Base-by-base conservation (phyloP, 2,888 invertebrate species). In the Trichopoda pennipes region DNA sequence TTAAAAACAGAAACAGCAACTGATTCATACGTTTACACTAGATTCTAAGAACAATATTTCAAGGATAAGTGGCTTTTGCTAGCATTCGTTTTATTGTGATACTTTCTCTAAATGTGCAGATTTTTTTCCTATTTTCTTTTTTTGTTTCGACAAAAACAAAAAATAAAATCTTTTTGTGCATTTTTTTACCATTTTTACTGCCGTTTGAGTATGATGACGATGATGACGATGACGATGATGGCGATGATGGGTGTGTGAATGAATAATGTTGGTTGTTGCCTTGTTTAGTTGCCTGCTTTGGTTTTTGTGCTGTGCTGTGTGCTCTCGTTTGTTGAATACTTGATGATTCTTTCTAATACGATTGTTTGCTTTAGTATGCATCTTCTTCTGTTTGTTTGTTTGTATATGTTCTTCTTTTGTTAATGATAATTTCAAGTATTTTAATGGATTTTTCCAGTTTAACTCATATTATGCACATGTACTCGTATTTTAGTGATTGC, bases 11-110 rank as follows among this genome's bases (percentile, higher is more conserved):
- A 42, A 56, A 61, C 35, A 38, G 49, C 53, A 63, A 63, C 69
- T 32, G 32, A 53, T 63, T 70, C 56, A 49, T 64, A 60, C 42
- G 68, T 32, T 12, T 60, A 38, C 51, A 28, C 28, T 7, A 66
- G 74, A 49, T 75, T 56, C 66, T 51, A 32, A 44, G 42, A 44
- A 38, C 64, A 66, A 47, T 72, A 70, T 81, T 79, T 82, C 81
- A 82, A 82, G 81, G 81, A 79, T 82, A 82, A 82, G 81, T 82
- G 78, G 81, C 81, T 81, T 81, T 81, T 81, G 78, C 81, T 70
- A 79, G 81, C 74, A 81, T 78, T 81, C 66, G 21, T 69, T 35
- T 73, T 68, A 79, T 73, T 73, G 75, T 75, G 44, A 56, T 75
- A 72, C 60, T 73, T 73, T 73, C 42, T 66, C 38, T 68, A 35